A percentile compares a stretch with the other conserved stretches of the same genome.
phyloP scores from a whole-genome alignment of 2,113 vertebrate species.

The Plectropomus leopardus region DNA sequence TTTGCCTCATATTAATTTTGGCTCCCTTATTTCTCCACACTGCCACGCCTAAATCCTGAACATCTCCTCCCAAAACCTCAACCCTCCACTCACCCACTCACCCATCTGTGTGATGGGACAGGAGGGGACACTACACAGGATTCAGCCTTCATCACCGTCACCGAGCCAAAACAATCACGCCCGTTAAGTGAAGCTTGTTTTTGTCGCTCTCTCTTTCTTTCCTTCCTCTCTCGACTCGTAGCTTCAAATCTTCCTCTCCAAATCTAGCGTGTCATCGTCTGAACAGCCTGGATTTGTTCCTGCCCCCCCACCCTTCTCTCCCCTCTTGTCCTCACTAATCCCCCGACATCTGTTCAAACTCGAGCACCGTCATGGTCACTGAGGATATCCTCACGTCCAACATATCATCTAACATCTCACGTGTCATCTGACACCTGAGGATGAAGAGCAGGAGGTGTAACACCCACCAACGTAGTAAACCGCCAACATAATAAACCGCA shows the following conservation, averaged over 20 bases:
- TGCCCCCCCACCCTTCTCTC: neutral
- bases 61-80: neutral
- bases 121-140: neutral
- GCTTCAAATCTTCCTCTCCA: neutral
- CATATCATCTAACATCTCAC: neutral
- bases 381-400: neutral
- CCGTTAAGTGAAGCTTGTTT: slow-evolving; percentile 1
- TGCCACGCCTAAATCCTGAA: neutral
- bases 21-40: too few relatives aligned
- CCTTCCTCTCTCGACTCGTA: neutral
- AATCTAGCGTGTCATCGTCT: neutral
- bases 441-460: neutral
- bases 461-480: too few relatives aligned
- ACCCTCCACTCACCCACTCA: neutral
- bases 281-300: neutral
- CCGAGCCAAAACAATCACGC: neutral
- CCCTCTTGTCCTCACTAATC: neutral
- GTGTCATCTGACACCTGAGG: neutral
- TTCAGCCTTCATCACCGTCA: neutral
- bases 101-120: neutral
- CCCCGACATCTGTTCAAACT: neutral
- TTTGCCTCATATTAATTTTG: too few relatives aligned
- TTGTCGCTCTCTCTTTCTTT: neutral
- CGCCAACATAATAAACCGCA: too few relatives aligned
- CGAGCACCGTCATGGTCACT: neutral